Percentiles rank a stretch among this genome's conserved stretches.
These are phyloP conservation scores for Odontamblyopus lacepedii DNA, from an alignment of 2,797 vertebrate genomes.

Conservation along the genomic window DNA sequence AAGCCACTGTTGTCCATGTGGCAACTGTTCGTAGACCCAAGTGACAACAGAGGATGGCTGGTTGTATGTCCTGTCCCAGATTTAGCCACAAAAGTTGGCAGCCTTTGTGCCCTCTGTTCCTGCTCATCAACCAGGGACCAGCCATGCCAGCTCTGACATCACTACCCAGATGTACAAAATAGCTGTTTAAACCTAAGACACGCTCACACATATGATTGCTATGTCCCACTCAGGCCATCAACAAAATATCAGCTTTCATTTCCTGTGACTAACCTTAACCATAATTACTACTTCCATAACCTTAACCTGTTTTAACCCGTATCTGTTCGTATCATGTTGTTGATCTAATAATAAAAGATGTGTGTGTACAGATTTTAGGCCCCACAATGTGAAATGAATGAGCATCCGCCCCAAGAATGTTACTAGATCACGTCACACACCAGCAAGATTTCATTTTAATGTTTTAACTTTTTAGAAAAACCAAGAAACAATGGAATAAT, in stretches of 20 bases:
- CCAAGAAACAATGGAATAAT: background rate
- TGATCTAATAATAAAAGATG: too few relatives aligned
- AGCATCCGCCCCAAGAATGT: conserved; percentile 5
- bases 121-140: conserved; percentile 58
- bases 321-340: too few relatives aligned
- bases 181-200: conserved; percentile 60
- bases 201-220: conserved; percentile 11
- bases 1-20: conserved; percentile 63
- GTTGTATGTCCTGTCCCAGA: conserved; percentile 44
- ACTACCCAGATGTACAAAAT: conserved; percentile 45
- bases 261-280: too few relatives aligned
- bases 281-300: too few relatives aligned
- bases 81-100: conserved; percentile 60
- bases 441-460: conserved; percentile 3
- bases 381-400: too few relatives aligned
- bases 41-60: conserved; percentile 60
- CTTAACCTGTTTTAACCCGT: too few relatives aligned
- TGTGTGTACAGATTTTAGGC: too few relatives aligned
- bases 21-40: conserved; percentile 69
- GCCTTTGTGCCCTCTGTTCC: conserved; percentile 56
- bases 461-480: background rate
- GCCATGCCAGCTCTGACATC: conserved; percentile 61
- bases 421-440: conserved; percentile 51
- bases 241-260: conserved; percentile 46
- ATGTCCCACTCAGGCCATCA: conserved; percentile 10